Base-by-base conservation (phyloP, 2,797 vertebrate species). In the Hemibagrus guttatus region DNA sequence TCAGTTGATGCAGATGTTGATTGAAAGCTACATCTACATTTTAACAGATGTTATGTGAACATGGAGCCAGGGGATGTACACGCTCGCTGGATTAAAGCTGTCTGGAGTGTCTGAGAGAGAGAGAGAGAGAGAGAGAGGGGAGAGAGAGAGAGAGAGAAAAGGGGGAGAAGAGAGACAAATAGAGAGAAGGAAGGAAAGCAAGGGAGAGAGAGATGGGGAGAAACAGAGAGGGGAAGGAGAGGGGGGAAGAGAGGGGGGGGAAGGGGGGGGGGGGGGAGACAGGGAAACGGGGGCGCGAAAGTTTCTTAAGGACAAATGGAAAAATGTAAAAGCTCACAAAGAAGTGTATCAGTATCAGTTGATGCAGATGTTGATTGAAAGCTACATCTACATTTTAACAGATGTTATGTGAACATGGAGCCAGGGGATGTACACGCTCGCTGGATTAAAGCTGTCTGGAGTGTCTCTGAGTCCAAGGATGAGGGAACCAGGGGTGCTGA, bases 321-420 rank as follows among this genome's bases (percentile, higher is more conserved):
- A 64, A 81, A 59, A 54, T 14, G 14, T 69, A 16, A 74, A 21
- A 21, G 9, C 75, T 78, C 17, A 56, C 4, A 78, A 35, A 56
- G 52, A 56, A 78, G 75, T 17, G 3, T 78, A 54, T 35, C 28
- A 35, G 75, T 78, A 83, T 71, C 66, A 58, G 16, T 39, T 9
- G 28, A 71, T 83, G 66, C 66, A 83, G 66, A 71, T 83, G 66
- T 35, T 83, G 82, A 71, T 42, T 14, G 49, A 56, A 39, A 71
- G 81, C 28, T 21, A 35, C 52, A 56, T 78, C 17, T 56, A 78
- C 52, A 56, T 52, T 75, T 75, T 71, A 42, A 71, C 49, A 75
- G 49, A 71, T 71, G 72, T 75, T 8, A n/a, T 42, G 69, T 6
- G n/a, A 28, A 28, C 72, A 28, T 17, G 26, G 49, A 28, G 72